Base-by-base conservation (phyloP, 2,797 vertebrate genomes). In the Eospalax fontanierii region DNA sequence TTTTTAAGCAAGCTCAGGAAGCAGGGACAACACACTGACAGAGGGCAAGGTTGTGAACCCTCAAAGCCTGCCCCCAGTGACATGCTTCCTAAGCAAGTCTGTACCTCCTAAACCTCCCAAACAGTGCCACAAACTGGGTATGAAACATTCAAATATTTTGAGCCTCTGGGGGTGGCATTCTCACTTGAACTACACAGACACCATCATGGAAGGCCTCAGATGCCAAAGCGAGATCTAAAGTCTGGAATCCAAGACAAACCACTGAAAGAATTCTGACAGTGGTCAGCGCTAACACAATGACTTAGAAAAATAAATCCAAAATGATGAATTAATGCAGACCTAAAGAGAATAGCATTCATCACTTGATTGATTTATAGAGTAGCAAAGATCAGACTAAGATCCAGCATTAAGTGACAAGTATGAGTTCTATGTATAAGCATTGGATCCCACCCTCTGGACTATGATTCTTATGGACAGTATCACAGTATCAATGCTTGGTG, bases 301-400 rank as follows among this genome's bases (percentile, higher is more conserved):
- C 43, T 88, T 78, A 83, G 63, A 68, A 88, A 78, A 33, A 63
- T 78, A 63, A 92, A 84, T 61, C 10, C 43, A 22, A 46, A 87
- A 33, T 35, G 40, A 78, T 92, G 54, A n/a, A 71, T 71, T 54
- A 50, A 71, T 35, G 35, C 15, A 26, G n/a, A 54, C 2, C 28
- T 33, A 71, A 3, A 33, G 10, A 91, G n/a, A 43, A 40, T 68
- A 84, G 61, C 70, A 65, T 54, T 82, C 66, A 91, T 76, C 50
- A 70, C 15, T 87, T 71, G 78, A 40, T 54, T 88, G 54, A 65
- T 43, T 26, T 38, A 73, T 35, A 78, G 75, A 54, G 22, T 70
- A 83, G 19, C 73, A 59, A n/a, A 63, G 6, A 79, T 78, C 35
- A 89, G 59, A 89, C 21, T 71, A 19, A 78, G 22, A 61, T 73